Evolutionary conservation across 2,797 vertebrate genomes (phyloP), one percentile per base, ranked within the genome.

Genomic region (Caiman crocodilus): DNA sequence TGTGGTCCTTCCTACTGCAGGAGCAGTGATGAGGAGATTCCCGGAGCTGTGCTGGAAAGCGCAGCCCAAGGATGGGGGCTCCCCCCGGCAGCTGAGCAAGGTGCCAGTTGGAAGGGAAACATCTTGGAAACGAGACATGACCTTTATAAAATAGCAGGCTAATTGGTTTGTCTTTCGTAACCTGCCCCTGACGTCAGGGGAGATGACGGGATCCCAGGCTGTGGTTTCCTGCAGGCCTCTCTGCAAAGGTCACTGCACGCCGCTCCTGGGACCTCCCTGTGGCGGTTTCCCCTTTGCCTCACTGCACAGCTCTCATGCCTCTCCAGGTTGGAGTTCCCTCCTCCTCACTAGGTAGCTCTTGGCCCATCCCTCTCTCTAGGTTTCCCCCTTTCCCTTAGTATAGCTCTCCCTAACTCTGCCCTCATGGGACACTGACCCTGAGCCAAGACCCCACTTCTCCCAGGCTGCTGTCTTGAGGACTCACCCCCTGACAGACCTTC

Each of bases 161-260:
- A 57, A 76, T 60, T 35, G 80, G 64, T 84, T 82, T 26, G 55
- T 7, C 20, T 77, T 91, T 92, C 79, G 11, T 76, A 14, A 79
- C 65, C 65, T 86, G 42, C 20, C 82, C 88, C 75, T 96, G 96
- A 96, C 92, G 85, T 95, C 93, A 94, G 81, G n/a, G 56, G 4
- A 28, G 79, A 83, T 91, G 95, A 91, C 87, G 79, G 82, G 9
- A 81, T 84, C 77, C 82, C 58, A 7, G 85, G 61, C 55, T 16
- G 88, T 6, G 86, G 85, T 95, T 94, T 96, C 94, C 92, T 81
- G 83, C 80, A 58, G 76, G 69, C 35, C 11, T 74, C 21, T 88
- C 42, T 1, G 78, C 82, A 93, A 92, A 93, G 92, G 92, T 85
- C 90, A 57, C 69, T 91, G 85, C 63, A 5, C 21, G 14, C 59